Evolutionary conservation across 1,140 invertebrate species (phyloP).

Genomic region (Caerostris darwini): DNA sequence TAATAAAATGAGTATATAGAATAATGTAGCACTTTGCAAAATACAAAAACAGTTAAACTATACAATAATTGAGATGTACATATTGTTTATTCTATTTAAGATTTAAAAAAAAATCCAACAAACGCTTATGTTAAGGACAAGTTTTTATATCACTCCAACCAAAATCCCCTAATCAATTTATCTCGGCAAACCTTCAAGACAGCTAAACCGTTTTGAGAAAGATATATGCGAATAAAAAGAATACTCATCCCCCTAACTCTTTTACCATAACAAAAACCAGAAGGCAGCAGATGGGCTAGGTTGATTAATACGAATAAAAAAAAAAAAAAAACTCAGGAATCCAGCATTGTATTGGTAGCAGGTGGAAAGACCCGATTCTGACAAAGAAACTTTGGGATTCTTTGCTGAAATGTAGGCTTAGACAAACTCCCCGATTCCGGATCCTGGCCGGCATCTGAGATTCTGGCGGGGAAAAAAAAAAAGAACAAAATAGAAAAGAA

Average conservation of each 20-base stretch:
- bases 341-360: slow-evolving; percentile 51
- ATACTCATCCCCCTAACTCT: neutral
- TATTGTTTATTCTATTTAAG: too few relatives aligned
- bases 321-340: neutral
- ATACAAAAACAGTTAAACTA: too few relatives aligned
- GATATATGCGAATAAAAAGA: neutral
- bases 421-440: slow-evolving; percentile 28
- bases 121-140: neutral
- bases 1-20: too few relatives aligned
- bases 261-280: slow-evolving; percentile 36
- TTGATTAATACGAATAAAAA: slow-evolving; percentile 41
- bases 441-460: slow-evolving; percentile 47
- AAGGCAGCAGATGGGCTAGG: slow-evolving; percentile 14
- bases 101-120: too few relatives aligned
- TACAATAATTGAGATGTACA: too few relatives aligned
- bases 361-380: slow-evolving; percentile 9
- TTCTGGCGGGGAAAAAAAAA: slow-evolving; percentile 13
- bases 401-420: slow-evolving; percentile 31
- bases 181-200: neutral
- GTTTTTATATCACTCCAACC: neutral
- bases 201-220: neutral
- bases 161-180: neutral
- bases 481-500: slow-evolving; percentile 33
- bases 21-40: too few relatives aligned
- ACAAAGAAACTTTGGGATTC: slow-evolving; percentile 48